Percentiles rank a stretch among this genome's conserved stretches.
Conservation (phyloP, 2,797 vertebrate genomes). For the Propithecus perrieri region DNA sequence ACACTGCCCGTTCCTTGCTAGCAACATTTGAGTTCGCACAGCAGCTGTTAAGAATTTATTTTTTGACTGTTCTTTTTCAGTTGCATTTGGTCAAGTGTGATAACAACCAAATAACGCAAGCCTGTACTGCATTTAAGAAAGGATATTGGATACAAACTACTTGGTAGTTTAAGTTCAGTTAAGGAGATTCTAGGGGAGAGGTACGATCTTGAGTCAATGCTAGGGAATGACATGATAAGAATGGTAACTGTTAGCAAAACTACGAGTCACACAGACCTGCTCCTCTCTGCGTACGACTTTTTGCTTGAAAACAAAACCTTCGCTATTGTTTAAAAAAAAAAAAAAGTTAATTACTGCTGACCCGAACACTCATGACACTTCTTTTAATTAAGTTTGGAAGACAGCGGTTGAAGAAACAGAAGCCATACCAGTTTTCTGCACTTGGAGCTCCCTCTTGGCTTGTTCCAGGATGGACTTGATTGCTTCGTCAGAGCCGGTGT, state of each 20-base stretch:
- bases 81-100: background rate
- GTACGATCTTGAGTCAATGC: background rate
- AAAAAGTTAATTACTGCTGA: background rate
- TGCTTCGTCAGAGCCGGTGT: conserved; percentile 95
- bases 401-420: conserved; percentile 12
- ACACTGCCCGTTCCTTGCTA: background rate
- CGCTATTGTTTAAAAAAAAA: background rate
- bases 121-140: background rate
- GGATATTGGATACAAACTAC: background rate
- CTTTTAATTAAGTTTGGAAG: conserved; percentile 66
- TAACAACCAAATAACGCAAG: conserved; percentile 33
- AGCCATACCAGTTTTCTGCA: conserved; percentile 94
- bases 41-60: background rate
- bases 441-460: conserved; percentile 97
- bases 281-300: background rate
- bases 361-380: conserved; percentile 64
- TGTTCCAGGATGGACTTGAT: conserved; percentile 98
- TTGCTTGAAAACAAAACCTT: background rate
- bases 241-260: background rate
- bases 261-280: background rate
- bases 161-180: background rate
- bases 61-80: background rate
- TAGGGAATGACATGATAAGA: background rate
- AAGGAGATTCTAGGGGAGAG: background rate
- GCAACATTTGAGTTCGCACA: too few species aligned